phyloP scores from a whole-genome alignment of 2,888 invertebrate genomes.

The Strigamia maritima region DNA sequence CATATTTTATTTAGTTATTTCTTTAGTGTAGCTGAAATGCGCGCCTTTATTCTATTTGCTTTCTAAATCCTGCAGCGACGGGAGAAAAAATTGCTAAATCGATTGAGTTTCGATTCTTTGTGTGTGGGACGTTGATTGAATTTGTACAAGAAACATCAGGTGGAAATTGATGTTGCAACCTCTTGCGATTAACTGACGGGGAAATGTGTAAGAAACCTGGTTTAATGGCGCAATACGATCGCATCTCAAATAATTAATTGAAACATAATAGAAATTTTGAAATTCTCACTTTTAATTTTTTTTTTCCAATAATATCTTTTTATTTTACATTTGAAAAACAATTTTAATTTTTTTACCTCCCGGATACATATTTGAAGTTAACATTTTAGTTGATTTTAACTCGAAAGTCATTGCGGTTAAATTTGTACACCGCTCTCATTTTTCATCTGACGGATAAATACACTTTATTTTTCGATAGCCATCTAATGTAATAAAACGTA shows the following conservation, averaged over 20 bases:
- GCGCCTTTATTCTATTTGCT: background rate
- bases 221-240: background rate
- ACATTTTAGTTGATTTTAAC: background rate
- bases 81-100: constrained; percentile 22
- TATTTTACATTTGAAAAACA: no score
- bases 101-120: constrained; percentile 28
- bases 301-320: no score
- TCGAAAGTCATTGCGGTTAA: background rate
- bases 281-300: background rate
- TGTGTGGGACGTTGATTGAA: constrained; percentile 30
- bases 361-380: background rate
- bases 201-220: background rate
- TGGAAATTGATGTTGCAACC: constrained; percentile 15
- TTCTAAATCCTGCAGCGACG: background rate
- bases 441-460: no score
- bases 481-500: no score
- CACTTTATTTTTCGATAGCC: no score
- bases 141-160: constrained; percentile 25
- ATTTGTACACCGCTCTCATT: no score
- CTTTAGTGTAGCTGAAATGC: background rate
- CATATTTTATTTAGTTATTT: background rate
- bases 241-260: background rate
- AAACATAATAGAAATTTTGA: background rate
- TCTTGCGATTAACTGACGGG: background rate
- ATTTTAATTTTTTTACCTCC: background rate